phyloP scores from a whole-genome alignment of 2,113 vertebrate species.

The Erpornis zantholeuca region DNA sequence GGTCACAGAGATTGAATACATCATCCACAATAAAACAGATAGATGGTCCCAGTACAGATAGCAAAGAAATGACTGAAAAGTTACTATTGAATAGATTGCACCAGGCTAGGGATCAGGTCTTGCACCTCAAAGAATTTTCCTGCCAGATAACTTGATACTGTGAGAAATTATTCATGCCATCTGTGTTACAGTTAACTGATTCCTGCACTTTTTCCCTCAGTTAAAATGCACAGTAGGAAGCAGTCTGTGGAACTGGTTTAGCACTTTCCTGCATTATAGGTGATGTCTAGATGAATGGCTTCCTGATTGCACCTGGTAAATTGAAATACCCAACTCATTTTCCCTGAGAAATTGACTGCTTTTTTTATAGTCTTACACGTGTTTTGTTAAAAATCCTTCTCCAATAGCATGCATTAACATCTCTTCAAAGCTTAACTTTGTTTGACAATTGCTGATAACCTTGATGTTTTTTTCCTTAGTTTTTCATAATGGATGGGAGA shows the following conservation, averaged over 20 bases:
- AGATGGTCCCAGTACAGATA: background rate
- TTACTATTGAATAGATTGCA: background rate
- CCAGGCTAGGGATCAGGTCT: background rate
- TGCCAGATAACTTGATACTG: background rate
- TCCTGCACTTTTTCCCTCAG: background rate
- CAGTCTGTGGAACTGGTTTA: conserved; percentile 14
- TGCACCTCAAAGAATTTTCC: background rate
- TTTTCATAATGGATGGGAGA: background rate
- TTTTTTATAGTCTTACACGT: background rate
- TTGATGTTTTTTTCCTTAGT: background rate
- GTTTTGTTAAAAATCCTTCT: conserved; percentile 30
- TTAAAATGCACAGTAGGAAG: conserved; percentile 29
- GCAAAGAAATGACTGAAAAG: background rate
- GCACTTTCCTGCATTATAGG: conserved; percentile 11
- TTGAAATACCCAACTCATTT: conserved; percentile 12
- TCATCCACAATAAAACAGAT: background rate
- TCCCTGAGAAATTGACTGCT: background rate
- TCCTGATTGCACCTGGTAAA: conserved; percentile 17
- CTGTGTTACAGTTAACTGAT: background rate
- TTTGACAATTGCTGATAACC: background rate
- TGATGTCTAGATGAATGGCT: conserved; percentile 51
- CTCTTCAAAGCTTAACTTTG: background rate
- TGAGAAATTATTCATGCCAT: conserved; percentile 6
- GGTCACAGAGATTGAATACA: background rate
- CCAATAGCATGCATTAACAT: background rate